phyloP scores from a whole-genome alignment of 2,797 vertebrate species.

The Apogon hyalosoma region DNA sequence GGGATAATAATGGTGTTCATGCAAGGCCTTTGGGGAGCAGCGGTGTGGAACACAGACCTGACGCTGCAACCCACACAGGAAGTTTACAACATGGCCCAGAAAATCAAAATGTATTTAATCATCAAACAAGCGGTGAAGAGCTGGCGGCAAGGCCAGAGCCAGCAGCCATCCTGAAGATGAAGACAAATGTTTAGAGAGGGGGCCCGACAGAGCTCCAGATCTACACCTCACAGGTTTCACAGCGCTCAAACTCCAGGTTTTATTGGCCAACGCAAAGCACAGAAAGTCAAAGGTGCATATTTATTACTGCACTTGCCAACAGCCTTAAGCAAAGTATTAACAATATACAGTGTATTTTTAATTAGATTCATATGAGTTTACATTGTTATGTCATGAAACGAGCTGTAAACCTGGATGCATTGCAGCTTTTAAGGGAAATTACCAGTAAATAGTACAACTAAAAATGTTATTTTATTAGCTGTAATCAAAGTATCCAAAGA shows the following conservation, averaged over 20 bases:
- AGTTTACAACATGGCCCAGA: conserved; percentile 80
- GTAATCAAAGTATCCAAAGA: conserved; percentile 54
- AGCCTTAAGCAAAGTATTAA: conserved; percentile 48
- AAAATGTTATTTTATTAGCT: conserved; percentile 63
- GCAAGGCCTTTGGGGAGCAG: conserved; percentile 74
- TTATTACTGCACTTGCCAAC: conserved; percentile 44
- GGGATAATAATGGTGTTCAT: conserved; percentile 81
- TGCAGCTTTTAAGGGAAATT: conserved; percentile 69
- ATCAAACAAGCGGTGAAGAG: conserved; percentile 72
- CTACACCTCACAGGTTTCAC: conserved; percentile 47
- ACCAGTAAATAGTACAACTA: conserved; percentile 53
- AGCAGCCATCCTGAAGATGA: conserved; percentile 73
- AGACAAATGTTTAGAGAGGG: conserved; percentile 77
- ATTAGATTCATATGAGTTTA: conserved; percentile 72
- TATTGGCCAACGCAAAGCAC: conserved; percentile 38
- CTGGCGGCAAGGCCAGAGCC: conserved; percentile 67
- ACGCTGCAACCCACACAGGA: conserved; percentile 82
- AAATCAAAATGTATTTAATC: conserved; percentile 85
- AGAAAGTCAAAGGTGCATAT: conserved; percentile 53
- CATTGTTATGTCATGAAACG: conserved; percentile 59
- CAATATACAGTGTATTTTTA: conserved; percentile 49
- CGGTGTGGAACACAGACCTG: conserved; percentile 71
- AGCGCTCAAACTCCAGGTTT: conserved; percentile 37
- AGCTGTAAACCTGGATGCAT: conserved; percentile 58
- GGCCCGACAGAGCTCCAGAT: conserved; percentile 52